Base-by-base conservation (phyloP, 1,140 invertebrate genomes). In the Medauroidea extradentata region DNA sequence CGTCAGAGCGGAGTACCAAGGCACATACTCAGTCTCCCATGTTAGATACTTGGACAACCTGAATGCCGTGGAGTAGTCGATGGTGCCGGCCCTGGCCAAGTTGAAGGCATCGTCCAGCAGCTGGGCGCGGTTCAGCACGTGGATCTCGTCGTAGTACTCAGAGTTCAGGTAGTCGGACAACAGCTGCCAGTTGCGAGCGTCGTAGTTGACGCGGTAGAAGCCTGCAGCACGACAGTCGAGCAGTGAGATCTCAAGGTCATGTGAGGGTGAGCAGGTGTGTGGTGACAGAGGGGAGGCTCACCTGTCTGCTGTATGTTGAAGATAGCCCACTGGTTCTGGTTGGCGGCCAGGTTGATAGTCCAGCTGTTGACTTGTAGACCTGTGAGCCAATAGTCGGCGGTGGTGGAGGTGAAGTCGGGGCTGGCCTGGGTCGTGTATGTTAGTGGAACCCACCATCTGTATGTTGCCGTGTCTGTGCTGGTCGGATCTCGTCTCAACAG, bases 31-130 rank as follows among this genome's bases (percentile, higher is more conserved):
- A 0, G 59, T 62, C 60, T 86, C 84, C 1, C 65, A 64, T 0
- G 51, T 63, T n/a, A 86, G 59, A 62, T 85, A 85, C 13, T 68
- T 69, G 2, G 75, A 65, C 3, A 82, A 65, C 25, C 77, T 51
- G 2, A 86, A 68, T 1, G 82, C 73, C 1, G 78, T 61, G 0
- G 62, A 59, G 42, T 84, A 83, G 19, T 74, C 50, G 0, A 79
- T 14, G 3, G 69, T 63, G 8, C 71, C 74, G 1, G 67, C 69
- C 57, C 69, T 69, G 0, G 78, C 81, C 25, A 86, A 66, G 61
- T 79, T 82, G 60, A 85, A 80, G 1, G 81, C 73, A 65, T 87
- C 84, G 62, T 85, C 79, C 9, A 87, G 65, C 16, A 88, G 71
- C 59, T 83, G 81, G 8, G 83, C 85, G 60, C 86, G 69, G 59